Conservation (phyloP, 2,797 vertebrate genomes). For the Columba guinea region DNA sequence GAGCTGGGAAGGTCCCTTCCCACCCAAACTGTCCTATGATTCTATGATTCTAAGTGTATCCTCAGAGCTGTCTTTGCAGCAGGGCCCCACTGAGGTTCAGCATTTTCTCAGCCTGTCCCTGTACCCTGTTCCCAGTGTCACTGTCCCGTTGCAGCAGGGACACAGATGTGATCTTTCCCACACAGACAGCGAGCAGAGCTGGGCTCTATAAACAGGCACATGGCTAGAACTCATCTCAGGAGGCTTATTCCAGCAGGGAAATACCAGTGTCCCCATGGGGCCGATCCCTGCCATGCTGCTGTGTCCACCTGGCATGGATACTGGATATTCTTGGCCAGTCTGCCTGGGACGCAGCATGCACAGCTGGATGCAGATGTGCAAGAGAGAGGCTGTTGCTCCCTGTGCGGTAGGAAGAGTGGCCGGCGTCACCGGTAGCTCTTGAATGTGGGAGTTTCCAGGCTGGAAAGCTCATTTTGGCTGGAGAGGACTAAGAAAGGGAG, state of each 20-base stretch:
- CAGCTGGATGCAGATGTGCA: neutral
- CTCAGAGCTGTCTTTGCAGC: neutral
- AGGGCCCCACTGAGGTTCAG: neutral
- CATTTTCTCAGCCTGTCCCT: neutral
- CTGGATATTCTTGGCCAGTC: neutral
- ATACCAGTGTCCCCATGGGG: neutral
- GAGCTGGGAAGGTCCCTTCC: too few species aligned
- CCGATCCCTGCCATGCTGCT: neutral
- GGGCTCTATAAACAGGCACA: neutral
- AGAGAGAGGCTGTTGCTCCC: neutral
- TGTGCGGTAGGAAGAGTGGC: neutral
- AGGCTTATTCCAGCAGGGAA: neutral
- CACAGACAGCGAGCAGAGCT: neutral
- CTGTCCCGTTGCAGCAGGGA: neutral
- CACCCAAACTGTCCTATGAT: too few species aligned
- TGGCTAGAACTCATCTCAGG: neutral
- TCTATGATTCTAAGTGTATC: neutral
- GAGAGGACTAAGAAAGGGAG: neutral
- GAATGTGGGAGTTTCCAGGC: neutral
- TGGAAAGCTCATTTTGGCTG: neutral
- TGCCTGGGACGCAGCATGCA: neutral
- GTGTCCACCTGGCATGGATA: neutral
- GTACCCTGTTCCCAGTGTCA: neutral
- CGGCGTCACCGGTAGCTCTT: rapidly evolving
- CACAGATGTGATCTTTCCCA: neutral